Evolutionary conservation across 2,888 invertebrate genomes (phyloP), one percentile per base, ranked within the genome.

Genomic region (Macrosoma leucophasiata): DNA sequence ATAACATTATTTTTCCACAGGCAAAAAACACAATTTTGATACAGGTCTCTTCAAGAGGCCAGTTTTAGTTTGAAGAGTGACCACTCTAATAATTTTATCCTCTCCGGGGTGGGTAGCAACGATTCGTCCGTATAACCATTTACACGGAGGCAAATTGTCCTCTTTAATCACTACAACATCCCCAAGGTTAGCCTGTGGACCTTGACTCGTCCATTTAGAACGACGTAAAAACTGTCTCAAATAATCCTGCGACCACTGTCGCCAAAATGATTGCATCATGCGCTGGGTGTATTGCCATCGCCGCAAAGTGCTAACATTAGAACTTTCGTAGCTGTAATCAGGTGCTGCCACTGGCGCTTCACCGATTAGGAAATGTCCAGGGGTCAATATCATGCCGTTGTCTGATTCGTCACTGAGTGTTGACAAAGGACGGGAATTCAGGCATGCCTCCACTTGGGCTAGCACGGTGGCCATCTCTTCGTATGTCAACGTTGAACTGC

Each of bases 341-440:
- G n/a, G n/a, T n/a, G n/a, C n/a, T n/a, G n/a, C n/a, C 42, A 24
- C 34, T 39, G 39, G 44, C 55, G 55, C 52, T 54, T 59, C 49
- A 9, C n/a, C 2, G 51, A 44, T 45, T 51, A 41, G 51, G 50
- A 28, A 42, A 12, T 34, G 17, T 19, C 18, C 9, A n/a, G 21
- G 13, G 32, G 19, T 20, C 3, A 20, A 9, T n/a, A 9, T 8
- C 8, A 20, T 8, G 7, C 8, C n/a, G 8, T 20, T 9, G 8
- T 20, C 9, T 3, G 20, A 9, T n/a, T 20, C 20, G 8, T 8
- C n/a, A 20, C n/a, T n/a, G n/a, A 20, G 8, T 8, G 20, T 8
- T n/a, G 8, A 20, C 20, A 20, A n/a, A 9, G 20, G 13, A 10
- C 23, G 8, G 23, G 13, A 23, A 10, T 23, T 23, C 3, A 23